A percentile compares a stretch with the other conserved stretches of the same genome.
These are phyloP conservation scores for Neodiprion fabricii DNA, from an alignment of 1,140 invertebrate genomes.

Conservation along the genomic window DNA sequence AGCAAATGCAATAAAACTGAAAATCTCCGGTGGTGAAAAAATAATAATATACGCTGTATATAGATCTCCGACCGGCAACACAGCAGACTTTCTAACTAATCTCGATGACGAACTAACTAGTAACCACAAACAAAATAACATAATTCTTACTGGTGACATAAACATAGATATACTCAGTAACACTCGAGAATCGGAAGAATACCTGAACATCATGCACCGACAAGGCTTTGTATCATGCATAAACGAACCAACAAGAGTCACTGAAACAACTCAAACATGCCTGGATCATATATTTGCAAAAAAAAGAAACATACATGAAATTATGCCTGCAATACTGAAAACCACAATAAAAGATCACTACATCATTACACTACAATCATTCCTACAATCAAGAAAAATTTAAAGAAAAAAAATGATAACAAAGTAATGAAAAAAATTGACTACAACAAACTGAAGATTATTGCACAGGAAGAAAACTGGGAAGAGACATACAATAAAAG, in stretches of 20 bases:
- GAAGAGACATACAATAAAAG: neutral
- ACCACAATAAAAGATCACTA: neutral
- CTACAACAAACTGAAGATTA: neutral
- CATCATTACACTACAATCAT: too few species aligned
- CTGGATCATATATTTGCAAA: constrained; percentile 11
- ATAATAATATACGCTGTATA: too few species aligned
- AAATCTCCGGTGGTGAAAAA: too few species aligned
- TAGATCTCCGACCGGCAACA: too few species aligned
- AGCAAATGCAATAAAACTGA: too few species aligned
- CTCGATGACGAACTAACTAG: too few species aligned
- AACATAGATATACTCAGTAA: constrained; percentile 12
- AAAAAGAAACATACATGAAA: constrained; percentile 5
- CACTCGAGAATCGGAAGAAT: neutral
- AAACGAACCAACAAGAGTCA: constrained; percentile 1
- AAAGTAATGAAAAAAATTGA: neutral
- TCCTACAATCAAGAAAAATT: neutral
- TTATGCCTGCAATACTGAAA: neutral
- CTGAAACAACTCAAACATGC: neutral
- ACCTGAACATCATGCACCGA: neutral
- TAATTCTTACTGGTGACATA: constrained; percentile 13
- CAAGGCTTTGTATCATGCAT: constrained; percentile 6
- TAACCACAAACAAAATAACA: neutral
- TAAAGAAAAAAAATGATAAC: neutral
- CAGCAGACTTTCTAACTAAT: too few species aligned
- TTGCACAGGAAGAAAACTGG: neutral